Percentiles rank a stretch among this genome's conserved stretches.
These are phyloP conservation scores for Drosophila malerkotliana DNA, from an alignment of 1,140 invertebrate genomes.

Conservation along the genomic window DNA sequence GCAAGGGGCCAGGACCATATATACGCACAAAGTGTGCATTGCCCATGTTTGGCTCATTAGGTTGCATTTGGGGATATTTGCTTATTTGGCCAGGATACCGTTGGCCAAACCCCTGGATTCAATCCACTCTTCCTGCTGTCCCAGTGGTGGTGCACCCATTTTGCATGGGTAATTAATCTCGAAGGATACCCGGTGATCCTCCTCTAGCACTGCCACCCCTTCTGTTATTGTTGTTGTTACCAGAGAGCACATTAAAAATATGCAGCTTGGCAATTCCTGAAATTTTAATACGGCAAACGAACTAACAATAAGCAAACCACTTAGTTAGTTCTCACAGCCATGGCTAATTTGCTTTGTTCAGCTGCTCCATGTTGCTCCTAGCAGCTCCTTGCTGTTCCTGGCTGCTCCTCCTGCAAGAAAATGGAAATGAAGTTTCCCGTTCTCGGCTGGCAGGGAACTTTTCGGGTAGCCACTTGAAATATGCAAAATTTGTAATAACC, in stretches of 20 bases:
- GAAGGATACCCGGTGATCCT: constrained; percentile 14
- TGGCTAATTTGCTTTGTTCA: constrained; percentile 66
- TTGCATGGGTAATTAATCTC: constrained; percentile 79
- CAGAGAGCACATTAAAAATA: constrained; percentile 50
- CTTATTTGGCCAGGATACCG: background rate
- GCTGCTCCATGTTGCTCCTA: constrained; percentile 22
- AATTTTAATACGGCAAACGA: constrained; percentile 73
- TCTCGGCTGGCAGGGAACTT: constrained; percentile 19
- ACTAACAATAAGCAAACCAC: constrained; percentile 76
- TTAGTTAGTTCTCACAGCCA: constrained; percentile 72
- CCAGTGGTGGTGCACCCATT: constrained; percentile 42
- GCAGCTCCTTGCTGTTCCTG: constrained; percentile 23
- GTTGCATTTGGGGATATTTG: constrained; percentile 23
- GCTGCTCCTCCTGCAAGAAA: constrained; percentile 13
- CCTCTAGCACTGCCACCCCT: too few relatives aligned
- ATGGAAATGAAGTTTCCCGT: constrained; percentile 53
- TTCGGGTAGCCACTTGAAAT: constrained; percentile 61
- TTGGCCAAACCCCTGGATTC: background rate
- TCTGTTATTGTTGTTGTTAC: constrained; percentile 7
- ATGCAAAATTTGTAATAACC: constrained; percentile 79
- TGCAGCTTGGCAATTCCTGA: constrained; percentile 56
- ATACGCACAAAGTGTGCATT: constrained; percentile 34
- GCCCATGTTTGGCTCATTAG: constrained; percentile 43
- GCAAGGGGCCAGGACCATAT: background rate
- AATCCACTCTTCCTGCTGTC: constrained; percentile 14